Evolutionary conservation across 1,140 invertebrate genomes (phyloP), one percentile per base, ranked within the genome.

Genomic region (Venustaconcha ellipsiformis): DNA sequence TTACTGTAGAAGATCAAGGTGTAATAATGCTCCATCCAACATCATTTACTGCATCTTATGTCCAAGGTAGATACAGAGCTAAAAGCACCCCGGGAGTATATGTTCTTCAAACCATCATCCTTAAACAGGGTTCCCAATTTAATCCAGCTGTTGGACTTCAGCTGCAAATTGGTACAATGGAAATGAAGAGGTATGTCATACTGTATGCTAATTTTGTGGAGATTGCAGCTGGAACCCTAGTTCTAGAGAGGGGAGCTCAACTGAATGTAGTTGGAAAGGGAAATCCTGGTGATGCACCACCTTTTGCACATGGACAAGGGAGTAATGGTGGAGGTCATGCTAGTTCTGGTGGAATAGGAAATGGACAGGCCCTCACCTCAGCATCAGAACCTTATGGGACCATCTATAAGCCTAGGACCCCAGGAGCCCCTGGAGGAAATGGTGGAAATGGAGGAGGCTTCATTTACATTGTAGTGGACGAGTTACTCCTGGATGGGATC

Each of bases 251-350:
- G 20, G 80, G 71, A 69, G 81, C 83, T 20, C 63, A 78, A 66
- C 76, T 86, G 48, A 82, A 80, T 71, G 80, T 81, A 6, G 71
- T 70, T 63, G 85, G 83, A 12, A 70, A 65, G 55, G 78, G 79
- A n/a, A 56, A 57, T 37, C 62, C 70, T 1, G 60, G 66, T 30
- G 70, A 80, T 72, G 76, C 78, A 55, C 79, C 83, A 12, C 20
- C 72, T 23, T 23, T 59, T 12, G 78, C 74, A 18, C 79, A 82
- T 69, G 83, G 79, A n/a, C 67, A 37, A 1, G 57, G 56, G 20
- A 77, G 58, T 48, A 79, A 79, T 65, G 83, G 85, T n/a, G 85
- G 83, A n/a, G 79, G 82, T 4, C 82, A 84, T 74, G 82, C 82
- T 20, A 83, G 81, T 62, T 72, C 79, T 64, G 85, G 83, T 8